Evolutionary conservation across 2,888 invertebrate genomes (phyloP).

Genomic region (Macrophya annulata): DNA sequence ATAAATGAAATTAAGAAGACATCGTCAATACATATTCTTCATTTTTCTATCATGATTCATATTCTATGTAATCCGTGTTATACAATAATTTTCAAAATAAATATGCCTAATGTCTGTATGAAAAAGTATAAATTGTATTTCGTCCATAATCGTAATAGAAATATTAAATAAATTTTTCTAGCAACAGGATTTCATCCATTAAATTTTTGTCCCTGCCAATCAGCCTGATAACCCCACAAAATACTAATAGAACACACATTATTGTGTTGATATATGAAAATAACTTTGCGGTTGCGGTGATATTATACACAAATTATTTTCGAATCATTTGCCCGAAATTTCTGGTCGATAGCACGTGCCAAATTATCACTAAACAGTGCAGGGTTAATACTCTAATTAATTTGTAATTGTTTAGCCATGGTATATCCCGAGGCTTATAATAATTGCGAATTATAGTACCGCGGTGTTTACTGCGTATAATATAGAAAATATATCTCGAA

Average conservation of each 20-base stretch:
- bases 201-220: neutral
- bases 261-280: neutral
- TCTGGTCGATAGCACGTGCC: neutral
- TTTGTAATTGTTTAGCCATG: neutral
- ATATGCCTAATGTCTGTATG: neutral
- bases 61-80: neutral
- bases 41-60: neutral
- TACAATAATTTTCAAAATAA: neutral
- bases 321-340: neutral
- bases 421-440: neutral
- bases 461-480: neutral
- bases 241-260: neutral
- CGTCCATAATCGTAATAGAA: neutral
- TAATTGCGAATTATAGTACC: neutral
- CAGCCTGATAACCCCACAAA: neutral
- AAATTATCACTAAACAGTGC: neutral
- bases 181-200: neutral
- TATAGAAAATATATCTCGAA: neutral
- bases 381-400: neutral
- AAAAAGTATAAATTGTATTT: neutral
- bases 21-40: neutral
- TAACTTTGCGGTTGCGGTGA: neutral
- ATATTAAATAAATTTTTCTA: neutral
- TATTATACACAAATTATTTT: neutral
- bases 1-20: neutral